Evolutionary conservation across 2,113 vertebrate genomes (phyloP), one percentile per base, ranked within the genome.

Genomic region (Mungos mungo): DNA sequence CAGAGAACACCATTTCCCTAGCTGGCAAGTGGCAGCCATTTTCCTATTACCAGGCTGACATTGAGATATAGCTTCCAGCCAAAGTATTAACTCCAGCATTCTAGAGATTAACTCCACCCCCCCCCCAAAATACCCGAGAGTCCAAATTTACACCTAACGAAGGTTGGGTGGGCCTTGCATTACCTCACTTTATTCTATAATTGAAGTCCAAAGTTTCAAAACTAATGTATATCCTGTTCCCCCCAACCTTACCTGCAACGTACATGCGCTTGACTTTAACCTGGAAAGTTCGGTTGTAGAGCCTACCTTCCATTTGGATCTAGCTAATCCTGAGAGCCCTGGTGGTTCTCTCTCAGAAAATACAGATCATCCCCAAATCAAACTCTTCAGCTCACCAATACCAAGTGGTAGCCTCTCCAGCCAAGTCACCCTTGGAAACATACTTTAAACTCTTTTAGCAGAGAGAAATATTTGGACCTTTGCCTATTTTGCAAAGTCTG

Each of bases 401-500:
- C 98, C 96, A 94, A 98, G 96, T 94, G 96, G 95, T 90, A 0
- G 54, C 88, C 90, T 98, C 96, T 98, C 97, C 79, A 98, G 98
- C 98, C 98, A 98, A 98, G 97, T 98, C 96, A 98, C 97, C 98
- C 97, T 97, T 98, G 97, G 98, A 99, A 99, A 98, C 85, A 54
- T 98, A 98, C 97, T 99, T 98, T 98, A 98, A 98, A 98, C 88
- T 97, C 97, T 98, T 98, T 98, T 96, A 98, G 98, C 97, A 98
- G 98, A 95, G 97, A 95, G 97, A 98, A 98, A 98, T 98, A 98
- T 97, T 98, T 99, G 98, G 98, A 98, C 97, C 97, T 97, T 97
- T 98, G 98, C 98, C 98, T 98, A 96, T 97, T 98, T 99, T 98
- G 97, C 97, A 98, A 98, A 98, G 98, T 98, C 97, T 98, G 96